These are phyloP conservation scores for Sinonovacula constricta DNA, from an alignment of 1,140 invertebrate species.

Conservation along the genomic window DNA sequence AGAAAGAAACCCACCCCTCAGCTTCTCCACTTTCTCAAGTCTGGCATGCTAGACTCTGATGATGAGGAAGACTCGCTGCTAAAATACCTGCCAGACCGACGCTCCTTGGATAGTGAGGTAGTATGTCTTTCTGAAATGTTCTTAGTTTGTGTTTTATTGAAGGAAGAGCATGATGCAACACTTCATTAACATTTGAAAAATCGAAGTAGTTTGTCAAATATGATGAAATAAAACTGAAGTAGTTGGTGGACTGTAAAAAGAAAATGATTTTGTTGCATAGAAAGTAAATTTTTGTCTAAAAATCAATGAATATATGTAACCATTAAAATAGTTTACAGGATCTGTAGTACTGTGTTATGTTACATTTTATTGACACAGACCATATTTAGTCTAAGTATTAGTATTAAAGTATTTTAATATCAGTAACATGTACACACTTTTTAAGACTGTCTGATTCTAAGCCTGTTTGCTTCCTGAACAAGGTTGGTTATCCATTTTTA, in stretches of 20 bases:
- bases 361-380: too few species aligned
- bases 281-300: neutral
- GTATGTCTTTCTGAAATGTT: neutral
- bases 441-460: too few species aligned
- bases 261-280: neutral
- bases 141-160: too few species aligned
- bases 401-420: too few species aligned
- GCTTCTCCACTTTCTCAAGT: slow-evolving; percentile 86
- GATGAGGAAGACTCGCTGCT: slow-evolving; percentile 80
- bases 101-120: slow-evolving; percentile 78
- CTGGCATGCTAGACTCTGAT: slow-evolving; percentile 86
- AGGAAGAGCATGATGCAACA: neutral
- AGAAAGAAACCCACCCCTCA: slow-evolving; percentile 87
- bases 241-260: neutral
- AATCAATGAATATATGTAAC: neutral
- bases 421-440: too few species aligned
- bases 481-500: too few species aligned
- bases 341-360: too few species aligned
- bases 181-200: neutral
- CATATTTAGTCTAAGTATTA: too few species aligned
- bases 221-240: neutral
- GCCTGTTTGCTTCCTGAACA: too few species aligned
- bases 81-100: slow-evolving; percentile 2
- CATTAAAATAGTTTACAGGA: too few species aligned
- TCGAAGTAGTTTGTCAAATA: neutral